These are phyloP conservation scores for Elysia chlorotica DNA, from an alignment of 1,140 invertebrate genomes.

Conservation along the genomic window DNA sequence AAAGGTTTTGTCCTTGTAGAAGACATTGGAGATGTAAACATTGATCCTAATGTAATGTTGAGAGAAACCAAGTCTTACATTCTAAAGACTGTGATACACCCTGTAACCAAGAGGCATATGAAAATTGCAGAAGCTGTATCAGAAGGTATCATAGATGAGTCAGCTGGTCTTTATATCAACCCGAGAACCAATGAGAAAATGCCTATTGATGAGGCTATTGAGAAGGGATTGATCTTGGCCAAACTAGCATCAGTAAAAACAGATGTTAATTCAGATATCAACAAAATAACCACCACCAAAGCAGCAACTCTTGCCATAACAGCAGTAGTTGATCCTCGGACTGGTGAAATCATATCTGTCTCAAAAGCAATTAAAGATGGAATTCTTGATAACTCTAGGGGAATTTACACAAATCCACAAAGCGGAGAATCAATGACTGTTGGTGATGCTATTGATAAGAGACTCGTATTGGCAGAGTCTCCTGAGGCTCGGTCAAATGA, in stretches of 20 bases:
- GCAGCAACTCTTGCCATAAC: constrained; percentile 80
- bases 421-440: constrained; percentile 72
- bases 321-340: constrained; percentile 81
- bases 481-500: constrained; percentile 36
- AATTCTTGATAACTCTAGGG: constrained; percentile 79
- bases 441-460: constrained; percentile 57
- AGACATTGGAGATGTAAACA: constrained; percentile 29
- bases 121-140: constrained; percentile 80
- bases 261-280: constrained; percentile 48
- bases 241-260: constrained; percentile 68
- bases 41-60: constrained; percentile 30
- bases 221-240: constrained; percentile 69
- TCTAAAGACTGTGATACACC: constrained; percentile 74
- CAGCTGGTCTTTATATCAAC: constrained; percentile 77
- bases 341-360: constrained; percentile 78
- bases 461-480: constrained; percentile 47
- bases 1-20: constrained; percentile 54
- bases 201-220: constrained; percentile 81
- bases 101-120: constrained; percentile 61
- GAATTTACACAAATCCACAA: constrained; percentile 74
- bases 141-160: constrained; percentile 82
- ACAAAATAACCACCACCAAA: constrained; percentile 72
- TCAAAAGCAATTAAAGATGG: constrained; percentile 84
- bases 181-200: constrained; percentile 76
- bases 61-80: constrained; percentile 59